phyloP scores from a whole-genome alignment of 2,888 invertebrate species.

The Watsonalla binaria region DNA sequence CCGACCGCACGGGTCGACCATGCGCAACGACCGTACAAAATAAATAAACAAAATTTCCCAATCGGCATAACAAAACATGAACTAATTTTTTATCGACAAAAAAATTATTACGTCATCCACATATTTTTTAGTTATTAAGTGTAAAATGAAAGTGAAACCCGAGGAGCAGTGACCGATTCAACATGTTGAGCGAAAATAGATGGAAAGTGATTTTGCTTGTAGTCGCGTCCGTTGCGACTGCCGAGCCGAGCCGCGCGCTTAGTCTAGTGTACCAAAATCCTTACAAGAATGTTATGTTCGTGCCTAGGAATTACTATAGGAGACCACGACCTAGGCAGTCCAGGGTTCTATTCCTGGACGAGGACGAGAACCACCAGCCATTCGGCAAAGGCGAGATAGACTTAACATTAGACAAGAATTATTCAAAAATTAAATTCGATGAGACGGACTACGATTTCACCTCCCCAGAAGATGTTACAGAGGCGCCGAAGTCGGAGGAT shows the following conservation, averaged over 20 bases:
- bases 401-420: constrained; percentile 46
- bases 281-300: constrained; percentile 58
- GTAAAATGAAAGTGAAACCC: constrained; percentile 70
- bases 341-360: constrained; percentile 60
- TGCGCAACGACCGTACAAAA: constrained; percentile 29
- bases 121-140: constrained; percentile 21
- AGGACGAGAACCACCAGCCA: constrained; percentile 54
- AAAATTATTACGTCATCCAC: constrained; percentile 14
- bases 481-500: constrained; percentile 26
- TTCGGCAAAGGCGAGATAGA: constrained; percentile 67
- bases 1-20: constrained; percentile 21
- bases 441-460: constrained; percentile 72
- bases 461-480: constrained; percentile 42
- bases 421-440: constrained; percentile 70
- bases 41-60: constrained; percentile 24
- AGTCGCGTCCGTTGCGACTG: constrained; percentile 50
- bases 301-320: constrained; percentile 52
- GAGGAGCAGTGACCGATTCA: constrained; percentile 65
- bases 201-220: constrained; percentile 73
- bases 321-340: constrained; percentile 37
- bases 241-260: constrained; percentile 65
- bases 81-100: constrained; percentile 21
- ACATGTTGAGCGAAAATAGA: constrained; percentile 69
- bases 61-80: constrained; percentile 33
- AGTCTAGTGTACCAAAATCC: constrained; percentile 56